Evolutionary conservation across 2,113 vertebrate genomes (phyloP).

Genomic region (Ploceus nigricollis): DNA sequence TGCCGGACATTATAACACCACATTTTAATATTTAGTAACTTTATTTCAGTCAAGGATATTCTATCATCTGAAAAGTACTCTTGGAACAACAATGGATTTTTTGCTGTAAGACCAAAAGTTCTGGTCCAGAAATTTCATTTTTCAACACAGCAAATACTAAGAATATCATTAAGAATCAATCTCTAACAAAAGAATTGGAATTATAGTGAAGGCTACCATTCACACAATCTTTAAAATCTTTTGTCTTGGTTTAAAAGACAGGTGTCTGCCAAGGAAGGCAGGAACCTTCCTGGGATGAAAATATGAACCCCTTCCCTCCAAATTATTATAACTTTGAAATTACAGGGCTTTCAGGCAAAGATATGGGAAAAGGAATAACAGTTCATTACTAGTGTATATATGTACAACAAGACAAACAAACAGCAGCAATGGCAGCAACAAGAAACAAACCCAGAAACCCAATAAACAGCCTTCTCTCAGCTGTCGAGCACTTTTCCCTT

Average conservation of each 20-base stretch:
- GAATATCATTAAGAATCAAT: background rate
- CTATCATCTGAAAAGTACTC: background rate
- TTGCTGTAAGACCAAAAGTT: background rate
- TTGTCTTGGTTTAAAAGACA: background rate
- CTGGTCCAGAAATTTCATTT: background rate
- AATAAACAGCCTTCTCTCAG: background rate
- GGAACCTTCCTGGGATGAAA: background rate
- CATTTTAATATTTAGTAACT: background rate
- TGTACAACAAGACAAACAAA: background rate
- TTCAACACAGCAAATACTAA: background rate
- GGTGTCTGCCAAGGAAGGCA: background rate
- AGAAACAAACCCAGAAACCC: background rate
- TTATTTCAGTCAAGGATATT: background rate
- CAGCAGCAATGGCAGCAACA: background rate
- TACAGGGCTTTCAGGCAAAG: background rate
- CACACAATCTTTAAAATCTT: background rate
- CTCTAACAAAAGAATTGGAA: background rate
- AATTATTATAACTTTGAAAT: background rate
- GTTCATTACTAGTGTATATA: background rate
- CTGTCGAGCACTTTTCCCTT: accelerated
- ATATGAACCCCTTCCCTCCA: background rate
- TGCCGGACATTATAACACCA: background rate
- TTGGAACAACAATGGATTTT: background rate
- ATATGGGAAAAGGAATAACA: background rate
- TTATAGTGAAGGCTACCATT: background rate